Base-by-base conservation (phyloP, 2,888 invertebrate genomes). In the Caenorhabditis sp. region DNA sequence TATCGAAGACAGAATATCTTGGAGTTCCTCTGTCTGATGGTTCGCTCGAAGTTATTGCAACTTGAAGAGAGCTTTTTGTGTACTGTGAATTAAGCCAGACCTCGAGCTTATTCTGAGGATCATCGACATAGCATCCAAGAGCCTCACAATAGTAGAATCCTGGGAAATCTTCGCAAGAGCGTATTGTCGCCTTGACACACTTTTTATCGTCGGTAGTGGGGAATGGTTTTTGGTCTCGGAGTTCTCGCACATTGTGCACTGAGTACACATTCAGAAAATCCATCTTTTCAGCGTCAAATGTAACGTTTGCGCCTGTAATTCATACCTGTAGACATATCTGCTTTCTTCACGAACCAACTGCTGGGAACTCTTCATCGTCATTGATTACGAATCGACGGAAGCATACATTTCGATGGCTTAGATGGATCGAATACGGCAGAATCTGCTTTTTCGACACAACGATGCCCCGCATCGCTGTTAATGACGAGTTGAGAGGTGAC, bases 181-280 rank as follows among this genome's bases (percentile, higher is more conserved):
- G 50, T 22, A 68, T 68, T 0, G 24, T 41, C 4, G 20, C 7
- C 50, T 68, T 50, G 4, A 35, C n/a, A n/a, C n/a, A 7, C 11
- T 35, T 35, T 35, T 13, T 13, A 2, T 35, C 35, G 6, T 11
- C 8, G 0, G 56, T 32, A 13, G 41, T 22, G 1, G 68, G 43
- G n/a, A 59, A 2, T 26, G 15, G 13, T 4, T 24, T n/a, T n/a
- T 11, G 11, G 5, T 3, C 35, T 9, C 13, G 4, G 35, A 13
- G 9, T 3, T 9, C 2, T 2, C 2, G 9, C 11, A 68, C 32
- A 7, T 43, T 37, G 11, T 32, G 41, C 17, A 59, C 0, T 0
- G 43, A 58, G 50, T 59, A 68, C 6, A 68, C 35, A n/a, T 52
- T 52, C 26, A 68, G 17, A 27, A 35, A 68, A 11, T 59, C 59